These are phyloP conservation scores for Hirudinaria manillensis DNA, from an alignment of 2,888 invertebrate genomes.

Conservation along the genomic window DNA sequence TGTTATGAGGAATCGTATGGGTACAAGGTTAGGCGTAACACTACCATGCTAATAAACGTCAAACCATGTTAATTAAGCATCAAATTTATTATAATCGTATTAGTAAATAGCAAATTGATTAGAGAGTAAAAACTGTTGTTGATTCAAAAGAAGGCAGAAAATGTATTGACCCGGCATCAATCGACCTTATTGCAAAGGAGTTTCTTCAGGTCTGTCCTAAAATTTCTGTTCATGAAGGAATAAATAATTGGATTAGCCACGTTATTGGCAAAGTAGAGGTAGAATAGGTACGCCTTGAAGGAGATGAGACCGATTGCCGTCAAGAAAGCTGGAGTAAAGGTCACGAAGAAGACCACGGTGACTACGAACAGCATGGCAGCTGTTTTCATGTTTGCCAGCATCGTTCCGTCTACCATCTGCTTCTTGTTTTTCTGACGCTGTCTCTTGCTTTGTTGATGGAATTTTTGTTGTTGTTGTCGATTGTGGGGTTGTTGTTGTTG, in stretches of 20 bases:
- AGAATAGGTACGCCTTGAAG: conserved; percentile 47
- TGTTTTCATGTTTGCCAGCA: conserved; percentile 49
- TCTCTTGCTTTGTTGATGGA: conserved; percentile 29
- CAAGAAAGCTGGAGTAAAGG: conserved; percentile 50
- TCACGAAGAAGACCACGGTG: conserved; percentile 49
- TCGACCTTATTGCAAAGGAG: conserved; percentile 33
- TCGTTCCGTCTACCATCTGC: conserved; percentile 38
- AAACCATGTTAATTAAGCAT: too few species aligned
- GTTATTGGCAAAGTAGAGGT: conserved; percentile 53
- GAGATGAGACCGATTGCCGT: conserved; percentile 44
- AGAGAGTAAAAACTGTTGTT: neutral
- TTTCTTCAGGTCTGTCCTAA: conserved; percentile 48
- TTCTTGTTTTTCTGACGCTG: conserved; percentile 35
- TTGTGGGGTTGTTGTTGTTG: conserved; percentile 9
- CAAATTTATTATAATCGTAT: too few species aligned
- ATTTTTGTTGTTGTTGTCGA: neutral
- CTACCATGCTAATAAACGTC: too few species aligned
- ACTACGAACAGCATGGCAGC: conserved; percentile 53
- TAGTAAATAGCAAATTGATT: too few species aligned
- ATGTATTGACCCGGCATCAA: neutral
- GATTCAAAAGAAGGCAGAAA: neutral
- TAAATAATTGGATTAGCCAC: conserved; percentile 54
- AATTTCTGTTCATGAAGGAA: conserved; percentile 53
- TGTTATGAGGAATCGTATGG: too few species aligned
- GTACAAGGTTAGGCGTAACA: too few species aligned